Conservation (phyloP, 2,797 vertebrate species). For the Sebastes iracundus region DNA sequence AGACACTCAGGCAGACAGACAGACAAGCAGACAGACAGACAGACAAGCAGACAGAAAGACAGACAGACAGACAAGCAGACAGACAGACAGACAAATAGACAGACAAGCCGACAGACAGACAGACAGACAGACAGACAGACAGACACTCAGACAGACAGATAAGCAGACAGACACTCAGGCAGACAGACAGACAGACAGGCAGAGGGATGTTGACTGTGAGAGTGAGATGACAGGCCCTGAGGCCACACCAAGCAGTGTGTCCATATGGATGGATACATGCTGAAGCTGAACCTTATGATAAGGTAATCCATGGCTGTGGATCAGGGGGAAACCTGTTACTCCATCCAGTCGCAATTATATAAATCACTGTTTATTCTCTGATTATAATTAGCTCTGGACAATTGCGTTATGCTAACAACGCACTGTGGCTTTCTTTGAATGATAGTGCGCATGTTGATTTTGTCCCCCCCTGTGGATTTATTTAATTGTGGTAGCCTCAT, state of each 20-base stretch:
- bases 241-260: not conserved
- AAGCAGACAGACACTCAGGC: too few species aligned
- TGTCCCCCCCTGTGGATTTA: not conserved
- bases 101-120: too few species aligned
- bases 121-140: accelerated
- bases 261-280: not conserved
- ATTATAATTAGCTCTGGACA: not conserved
- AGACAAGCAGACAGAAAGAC: too few species aligned
- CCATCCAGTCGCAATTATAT: not conserved
- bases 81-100: too few species aligned
- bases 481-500: slow-evolving; percentile 3
- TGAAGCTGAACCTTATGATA: not conserved
- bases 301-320: not conserved
- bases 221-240: not conserved
- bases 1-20: too few species aligned
- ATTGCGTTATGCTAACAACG: not conserved
- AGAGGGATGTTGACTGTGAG: too few species aligned
- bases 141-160: accelerated
- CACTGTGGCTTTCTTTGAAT: not conserved
- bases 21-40: too few species aligned
- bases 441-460: slow-evolving; percentile 1
- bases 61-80: too few species aligned
- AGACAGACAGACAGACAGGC: too few species aligned
- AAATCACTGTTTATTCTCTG: slow-evolving; percentile 8
- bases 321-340: not conserved